These are phyloP conservation scores for Danaus chrysippus DNA, from an alignment of 2,888 invertebrate species.

Conservation along the genomic window DNA sequence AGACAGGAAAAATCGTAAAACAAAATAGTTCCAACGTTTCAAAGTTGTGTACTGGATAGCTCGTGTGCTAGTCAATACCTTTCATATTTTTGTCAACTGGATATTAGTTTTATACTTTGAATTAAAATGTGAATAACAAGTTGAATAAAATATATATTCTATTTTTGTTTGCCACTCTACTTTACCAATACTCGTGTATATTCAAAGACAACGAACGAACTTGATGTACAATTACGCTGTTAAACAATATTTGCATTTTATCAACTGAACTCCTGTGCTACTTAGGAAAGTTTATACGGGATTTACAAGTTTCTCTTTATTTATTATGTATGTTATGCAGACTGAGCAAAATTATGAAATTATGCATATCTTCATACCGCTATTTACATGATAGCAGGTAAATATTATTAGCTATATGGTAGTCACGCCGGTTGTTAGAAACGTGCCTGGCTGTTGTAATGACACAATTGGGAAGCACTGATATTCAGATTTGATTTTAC, in stretches of 20 bases:
- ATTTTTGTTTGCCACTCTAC: too few species aligned
- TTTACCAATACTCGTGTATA: too few species aligned
- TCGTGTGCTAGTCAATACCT: slow-evolving; percentile 28
- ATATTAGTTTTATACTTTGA: too few species aligned
- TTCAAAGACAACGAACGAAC: not conserved
- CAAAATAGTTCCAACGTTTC: slow-evolving; percentile 55
- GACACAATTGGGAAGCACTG: slow-evolving; percentile 14
- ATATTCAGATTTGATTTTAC: not conserved
- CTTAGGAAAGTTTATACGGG: not conserved
- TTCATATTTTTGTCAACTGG: slow-evolving; percentile 17
- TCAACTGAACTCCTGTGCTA: not conserved
- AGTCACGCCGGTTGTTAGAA: slow-evolving; percentile 22
- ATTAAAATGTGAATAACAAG: too few species aligned
- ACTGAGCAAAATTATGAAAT: slow-evolving; percentile 9
- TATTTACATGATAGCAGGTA: slow-evolving; percentile 14
- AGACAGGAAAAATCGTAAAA: slow-evolving; percentile 43
- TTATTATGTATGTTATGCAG: slow-evolving; percentile 6
- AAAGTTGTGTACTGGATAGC: slow-evolving; percentile 38
- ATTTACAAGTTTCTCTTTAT: not conserved
- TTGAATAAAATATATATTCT: too few species aligned
- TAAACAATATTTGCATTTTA: slow-evolving; percentile 1
- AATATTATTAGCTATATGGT: slow-evolving; percentile 8
- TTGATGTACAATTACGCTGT: slow-evolving; percentile 9
- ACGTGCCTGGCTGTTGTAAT: slow-evolving; percentile 25
- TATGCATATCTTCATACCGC: slow-evolving; percentile 9